Conservation (phyloP, 2,113 vertebrate species). For the Dascyllus trimaculatus region DNA sequence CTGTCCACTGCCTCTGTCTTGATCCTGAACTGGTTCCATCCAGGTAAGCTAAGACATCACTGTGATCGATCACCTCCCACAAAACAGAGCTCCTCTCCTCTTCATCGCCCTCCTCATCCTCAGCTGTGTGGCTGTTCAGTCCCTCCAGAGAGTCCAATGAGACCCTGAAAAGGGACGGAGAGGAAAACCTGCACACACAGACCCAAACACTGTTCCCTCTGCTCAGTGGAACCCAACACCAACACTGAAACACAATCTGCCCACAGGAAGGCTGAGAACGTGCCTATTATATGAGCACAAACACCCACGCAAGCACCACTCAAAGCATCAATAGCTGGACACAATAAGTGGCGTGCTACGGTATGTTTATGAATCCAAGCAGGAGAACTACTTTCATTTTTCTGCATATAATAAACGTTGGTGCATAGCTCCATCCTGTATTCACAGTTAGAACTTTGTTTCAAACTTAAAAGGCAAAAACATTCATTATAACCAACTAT, state of each 20-base stretch:
- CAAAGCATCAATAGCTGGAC: conserved; percentile 37
- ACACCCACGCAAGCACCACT: conserved; percentile 13
- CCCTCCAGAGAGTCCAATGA: conserved; percentile 36
- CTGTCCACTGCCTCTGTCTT: conserved; percentile 30
- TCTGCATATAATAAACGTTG: background rate
- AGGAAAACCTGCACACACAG: conserved; percentile 31
- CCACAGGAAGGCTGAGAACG: conserved; percentile 38
- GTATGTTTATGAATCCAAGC: conserved; percentile 2
- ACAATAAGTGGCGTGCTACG: background rate
- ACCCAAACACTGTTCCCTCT: conserved; percentile 37
- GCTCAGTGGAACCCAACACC: conserved; percentile 72
- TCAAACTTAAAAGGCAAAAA: too few species aligned
- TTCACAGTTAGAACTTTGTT: too few species aligned
- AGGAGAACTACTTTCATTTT: background rate
- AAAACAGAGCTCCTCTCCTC: conserved; percentile 48
- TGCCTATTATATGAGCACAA: conserved; percentile 55
- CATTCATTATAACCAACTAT: background rate
- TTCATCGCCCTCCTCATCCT: conserved; percentile 42
- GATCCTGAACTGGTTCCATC: conserved; percentile 21
- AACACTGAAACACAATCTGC: conserved; percentile 68
- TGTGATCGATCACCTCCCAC: conserved; percentile 35
- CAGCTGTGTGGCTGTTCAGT: conserved; percentile 5
- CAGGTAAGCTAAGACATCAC: conserved; percentile 49
- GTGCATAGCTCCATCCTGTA: background rate
- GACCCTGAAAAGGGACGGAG: conserved; percentile 56